Base-by-base conservation (phyloP, 2,888 invertebrate species). In the Himalopsyche anomala region DNA sequence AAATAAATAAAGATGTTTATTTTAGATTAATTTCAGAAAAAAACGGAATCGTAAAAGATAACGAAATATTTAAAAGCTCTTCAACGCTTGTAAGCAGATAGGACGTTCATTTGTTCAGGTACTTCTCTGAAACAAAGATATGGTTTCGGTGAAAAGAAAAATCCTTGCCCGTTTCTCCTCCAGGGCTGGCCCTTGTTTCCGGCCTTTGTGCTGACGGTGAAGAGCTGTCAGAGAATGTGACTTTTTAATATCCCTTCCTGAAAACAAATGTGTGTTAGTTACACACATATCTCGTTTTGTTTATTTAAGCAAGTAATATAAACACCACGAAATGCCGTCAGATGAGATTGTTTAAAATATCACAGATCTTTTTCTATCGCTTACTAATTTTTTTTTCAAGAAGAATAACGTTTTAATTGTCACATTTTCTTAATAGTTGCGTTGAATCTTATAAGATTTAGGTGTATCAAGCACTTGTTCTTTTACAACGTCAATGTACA, bases 141-240 rank as follows among this genome's bases (percentile, higher is more conserved):
- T 69, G 84, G 85, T 81, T 85, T 87, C 85, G 45, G 85, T 62
- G 84, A 82, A 85, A 74, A 62, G 81, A 81, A 45, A 51, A 81
- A 81, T 81, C 42, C 45, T 81, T 45, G 51, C n/a, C 69, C n/a
- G 62, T 38, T 12, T 28, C 42, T 74, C 81, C 85, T 80, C 45
- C 83, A 54, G 87, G 80, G 79, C 74, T 40, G 54, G 28, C 40
- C 74, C 62, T 62, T 62, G 62, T 62, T 62, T n/a, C 28, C 28
- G 62, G 62, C 79, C 84, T 86, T 79, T 84, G 86, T 84, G 80
- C 79, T 28, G 28, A 36, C 69, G n/a, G 51, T 69, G 81, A 62
- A 86, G 81, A 69, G 84, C 82, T n/a, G 84, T 84, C 86, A 84
- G 82, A 80, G 86, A 82, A 84, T 84, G 80, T 82, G 86, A 84